Conservation (phyloP, 30 jellyfish, hydroid and myxozoan species). For the Aurelia aurita complex sp. Pacific region DNA sequence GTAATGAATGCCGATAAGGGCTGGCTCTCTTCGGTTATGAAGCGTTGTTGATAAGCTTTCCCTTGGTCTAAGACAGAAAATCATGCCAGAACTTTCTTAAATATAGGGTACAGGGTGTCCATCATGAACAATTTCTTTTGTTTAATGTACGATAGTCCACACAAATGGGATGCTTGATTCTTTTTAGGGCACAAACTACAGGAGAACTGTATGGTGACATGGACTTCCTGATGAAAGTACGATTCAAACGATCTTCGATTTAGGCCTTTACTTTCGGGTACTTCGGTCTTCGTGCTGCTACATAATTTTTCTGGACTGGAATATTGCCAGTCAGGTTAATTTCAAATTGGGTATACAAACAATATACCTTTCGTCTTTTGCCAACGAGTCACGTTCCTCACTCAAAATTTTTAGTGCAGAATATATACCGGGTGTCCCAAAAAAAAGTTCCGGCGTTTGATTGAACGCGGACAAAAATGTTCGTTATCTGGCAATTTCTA, state of each 20-base stretch:
- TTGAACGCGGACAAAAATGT: no score
- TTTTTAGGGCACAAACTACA: conserved; percentile 49
- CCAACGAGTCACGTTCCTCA: conserved; percentile 10
- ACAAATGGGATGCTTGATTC: conserved; percentile 19
- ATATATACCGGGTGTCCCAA: no score
- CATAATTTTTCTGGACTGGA: conserved; percentile 38
- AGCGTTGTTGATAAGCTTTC: no score
- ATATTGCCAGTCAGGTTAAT: conserved; percentile 30
- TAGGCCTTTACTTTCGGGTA: conserved; percentile 46
- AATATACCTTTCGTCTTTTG: conserved; percentile 37
- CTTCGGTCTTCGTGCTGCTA: conserved; percentile 28
- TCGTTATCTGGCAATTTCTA: no score
- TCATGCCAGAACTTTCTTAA: conserved; percentile 17
- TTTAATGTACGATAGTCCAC: conserved; percentile 38
- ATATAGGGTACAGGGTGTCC: conserved; percentile 41
- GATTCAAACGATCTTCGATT: conserved; percentile 20
- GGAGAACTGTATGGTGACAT: conserved; percentile 42
- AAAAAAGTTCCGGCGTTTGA: no score
- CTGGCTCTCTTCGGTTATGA: conserved; percentile 14
- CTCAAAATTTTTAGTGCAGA: conserved; percentile 2
- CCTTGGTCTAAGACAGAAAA: conserved; percentile 22
- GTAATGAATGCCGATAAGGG: conserved; percentile 47
- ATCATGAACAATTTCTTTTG: conserved; percentile 43
- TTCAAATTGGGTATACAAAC: conserved; percentile 23
- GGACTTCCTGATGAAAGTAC: conserved; percentile 27